Evolutionary conservation across 2,888 invertebrate species (phyloP).

Genomic region (Zaprionus bogoriensis): DNA sequence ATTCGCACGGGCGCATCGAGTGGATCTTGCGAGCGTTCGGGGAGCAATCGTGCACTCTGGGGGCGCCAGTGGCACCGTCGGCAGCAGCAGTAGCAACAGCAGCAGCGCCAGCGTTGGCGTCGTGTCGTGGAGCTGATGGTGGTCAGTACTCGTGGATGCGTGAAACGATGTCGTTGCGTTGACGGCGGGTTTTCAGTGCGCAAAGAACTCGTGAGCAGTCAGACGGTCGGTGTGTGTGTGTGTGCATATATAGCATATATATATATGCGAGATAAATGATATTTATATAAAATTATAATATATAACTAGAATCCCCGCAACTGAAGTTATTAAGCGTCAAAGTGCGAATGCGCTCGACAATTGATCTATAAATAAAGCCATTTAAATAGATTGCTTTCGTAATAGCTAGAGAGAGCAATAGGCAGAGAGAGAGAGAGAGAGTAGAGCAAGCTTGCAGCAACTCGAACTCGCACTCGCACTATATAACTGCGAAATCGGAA

Average conservation of each 20-base stretch:
- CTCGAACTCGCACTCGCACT: conserved; percentile 31
- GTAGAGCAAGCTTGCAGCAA: conserved; percentile 19
- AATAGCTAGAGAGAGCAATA: conserved; percentile 30
- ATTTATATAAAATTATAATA: conserved; percentile 2
- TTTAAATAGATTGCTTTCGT: conserved; percentile 60
- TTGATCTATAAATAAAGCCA: conserved; percentile 57
- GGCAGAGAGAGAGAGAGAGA: background rate
- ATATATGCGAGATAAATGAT: conserved; percentile 10
- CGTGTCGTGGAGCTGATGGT: conserved; percentile 21
- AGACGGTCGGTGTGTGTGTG: conserved; percentile 48
- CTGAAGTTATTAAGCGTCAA: conserved; percentile 9
- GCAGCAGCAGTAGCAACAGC: background rate
- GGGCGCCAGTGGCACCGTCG: conserved; percentile 30
- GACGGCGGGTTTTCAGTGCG: conserved; percentile 64
- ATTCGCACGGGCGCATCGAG: conserved; percentile 26
- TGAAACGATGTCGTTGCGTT: conserved; percentile 76
- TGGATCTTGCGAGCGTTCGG: background rate
- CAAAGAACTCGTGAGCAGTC: conserved; percentile 49
- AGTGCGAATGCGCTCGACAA: conserved; percentile 35
- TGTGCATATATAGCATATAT: background rate
- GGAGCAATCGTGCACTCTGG: conserved; percentile 22
- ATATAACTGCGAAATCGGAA: conserved; percentile 46
- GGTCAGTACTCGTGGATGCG: conserved; percentile 69
- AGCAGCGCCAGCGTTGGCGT: conserved; percentile 4
- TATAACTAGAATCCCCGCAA: conserved; percentile 16